A percentile compares a stretch with the other conserved stretches of the same genome.
These are phyloP conservation scores for Chrysolina americana DNA, from an alignment of 2,888 invertebrate species.

Conservation along the genomic window DNA sequence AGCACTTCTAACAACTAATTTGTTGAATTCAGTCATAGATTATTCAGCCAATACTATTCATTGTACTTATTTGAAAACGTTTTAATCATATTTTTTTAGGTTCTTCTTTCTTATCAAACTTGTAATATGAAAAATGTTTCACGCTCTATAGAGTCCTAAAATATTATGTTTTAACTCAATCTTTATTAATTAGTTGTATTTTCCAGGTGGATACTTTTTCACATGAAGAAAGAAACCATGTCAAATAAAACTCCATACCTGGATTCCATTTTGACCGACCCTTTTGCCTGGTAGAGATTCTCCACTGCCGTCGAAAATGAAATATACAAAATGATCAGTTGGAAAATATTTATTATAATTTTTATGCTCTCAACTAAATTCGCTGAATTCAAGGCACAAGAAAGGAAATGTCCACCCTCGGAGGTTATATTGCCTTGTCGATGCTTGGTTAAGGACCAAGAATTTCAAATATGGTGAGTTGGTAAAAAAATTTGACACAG, in stretches of 20 bases:
- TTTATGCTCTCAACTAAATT: slow-evolving; percentile 15
- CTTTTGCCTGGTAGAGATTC: slow-evolving; percentile 26
- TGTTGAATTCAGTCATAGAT: no score
- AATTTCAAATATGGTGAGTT: slow-evolving; percentile 87
- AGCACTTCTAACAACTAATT: no score
- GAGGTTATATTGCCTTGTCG: slow-evolving; percentile 87
- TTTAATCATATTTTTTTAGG: no score
- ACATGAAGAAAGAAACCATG: slow-evolving; percentile 1
- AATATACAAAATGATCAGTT: slow-evolving; percentile 22
- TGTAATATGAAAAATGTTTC: no score
- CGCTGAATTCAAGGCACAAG: slow-evolving; percentile 41
- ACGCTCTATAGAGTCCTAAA: no score
- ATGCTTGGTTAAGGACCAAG: slow-evolving; percentile 83
- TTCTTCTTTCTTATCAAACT: no score
- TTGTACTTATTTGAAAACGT: no score
- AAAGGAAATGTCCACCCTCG: slow-evolving; percentile 78
- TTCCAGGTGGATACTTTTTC: background rate
- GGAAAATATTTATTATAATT: slow-evolving; percentile 6
- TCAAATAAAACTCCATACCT: background rate
- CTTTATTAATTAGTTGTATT: no score
- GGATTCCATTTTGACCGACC: slow-evolving; percentile 18
- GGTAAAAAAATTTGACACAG: background rate
- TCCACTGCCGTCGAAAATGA: slow-evolving; percentile 15
- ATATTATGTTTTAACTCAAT: no score
- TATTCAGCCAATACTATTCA: no score